A percentile compares a stretch with the other conserved stretches of the same genome.
These are phyloP conservation scores for Hypothenemus hampei DNA, from an alignment of 1,140 invertebrate species.

Conservation along the genomic window DNA sequence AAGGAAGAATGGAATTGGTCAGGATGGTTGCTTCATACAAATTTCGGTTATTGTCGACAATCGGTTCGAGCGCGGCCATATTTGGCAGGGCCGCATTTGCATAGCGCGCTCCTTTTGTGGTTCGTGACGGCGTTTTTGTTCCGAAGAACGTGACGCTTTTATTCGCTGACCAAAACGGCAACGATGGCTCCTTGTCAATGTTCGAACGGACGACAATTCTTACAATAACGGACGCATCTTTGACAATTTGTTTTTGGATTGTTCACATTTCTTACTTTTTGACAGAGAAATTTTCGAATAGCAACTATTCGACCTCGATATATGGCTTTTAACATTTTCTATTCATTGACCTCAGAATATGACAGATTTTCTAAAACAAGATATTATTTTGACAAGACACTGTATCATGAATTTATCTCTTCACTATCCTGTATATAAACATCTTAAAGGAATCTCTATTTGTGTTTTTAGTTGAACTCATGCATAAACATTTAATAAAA, in stretches of 20 bases:
- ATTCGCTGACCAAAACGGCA: constrained; percentile 11
- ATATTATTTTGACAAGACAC: too few species aligned
- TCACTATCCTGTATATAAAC: too few species aligned
- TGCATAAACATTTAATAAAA: too few species aligned
- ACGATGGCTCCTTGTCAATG: constrained; percentile 4
- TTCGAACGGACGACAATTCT: not conserved
- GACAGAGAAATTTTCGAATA: too few species aligned
- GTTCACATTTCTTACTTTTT: not conserved
- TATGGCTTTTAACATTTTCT: too few species aligned
- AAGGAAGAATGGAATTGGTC: constrained; percentile 4
- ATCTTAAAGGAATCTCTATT: too few species aligned
- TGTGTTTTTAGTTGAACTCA: too few species aligned
- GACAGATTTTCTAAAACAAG: too few species aligned
- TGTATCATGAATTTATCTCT: too few species aligned
- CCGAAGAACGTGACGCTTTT: constrained; percentile 18
- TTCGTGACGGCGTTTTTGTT: constrained; percentile 14
- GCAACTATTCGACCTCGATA: too few species aligned
- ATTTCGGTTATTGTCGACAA: constrained; percentile 15
- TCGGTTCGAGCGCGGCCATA: constrained; percentile 7
- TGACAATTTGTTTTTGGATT: not conserved
- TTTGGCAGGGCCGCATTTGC: constrained; percentile 12
- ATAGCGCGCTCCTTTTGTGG: constrained; percentile 15
- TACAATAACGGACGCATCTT: not conserved
- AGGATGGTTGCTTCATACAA: constrained; percentile 13
- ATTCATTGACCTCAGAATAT: too few species aligned